phyloP scores from a whole-genome alignment of 2,888 invertebrate genomes.

The Ischnus inquisitorius region DNA sequence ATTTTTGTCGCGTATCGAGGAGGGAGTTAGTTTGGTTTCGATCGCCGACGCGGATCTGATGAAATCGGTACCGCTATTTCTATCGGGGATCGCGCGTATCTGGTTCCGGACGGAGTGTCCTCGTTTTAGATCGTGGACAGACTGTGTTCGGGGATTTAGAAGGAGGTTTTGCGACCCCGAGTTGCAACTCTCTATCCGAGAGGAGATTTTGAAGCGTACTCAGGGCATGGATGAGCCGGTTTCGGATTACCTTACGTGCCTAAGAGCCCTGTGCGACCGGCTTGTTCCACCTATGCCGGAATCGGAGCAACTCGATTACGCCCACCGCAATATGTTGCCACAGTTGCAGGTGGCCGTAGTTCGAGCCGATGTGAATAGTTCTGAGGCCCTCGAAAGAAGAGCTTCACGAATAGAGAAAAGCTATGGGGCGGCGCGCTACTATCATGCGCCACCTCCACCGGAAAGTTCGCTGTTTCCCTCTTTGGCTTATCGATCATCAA shows the following conservation, averaged over 20 bases:
- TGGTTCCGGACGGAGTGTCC: not conserved
- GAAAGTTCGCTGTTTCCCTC: not conserved
- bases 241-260: not conserved
- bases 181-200: not conserved
- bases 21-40: not conserved
- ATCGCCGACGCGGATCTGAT: not conserved
- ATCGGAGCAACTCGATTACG: not conserved
- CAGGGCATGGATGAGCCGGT: constrained; percentile 27
- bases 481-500: constrained; percentile 3
- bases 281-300: not conserved
- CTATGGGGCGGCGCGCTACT: not conserved
- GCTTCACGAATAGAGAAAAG: constrained; percentile 1
- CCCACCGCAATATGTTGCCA: constrained; percentile 35
- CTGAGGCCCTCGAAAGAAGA: not conserved
- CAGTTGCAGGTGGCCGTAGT: constrained; percentile 20
- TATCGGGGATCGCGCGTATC: not conserved
- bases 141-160: not conserved
- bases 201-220: not conserved
- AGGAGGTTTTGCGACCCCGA: constrained; percentile 1
- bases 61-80: not conserved
- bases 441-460: not conserved
- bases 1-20: not conserved
- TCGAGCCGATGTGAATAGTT: not conserved
- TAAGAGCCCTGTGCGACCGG: constrained; percentile 14
- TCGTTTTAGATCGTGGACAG: not conserved